Conservation (phyloP, 2,113 vertebrate genomes). For the Barnardius zonarius region DNA sequence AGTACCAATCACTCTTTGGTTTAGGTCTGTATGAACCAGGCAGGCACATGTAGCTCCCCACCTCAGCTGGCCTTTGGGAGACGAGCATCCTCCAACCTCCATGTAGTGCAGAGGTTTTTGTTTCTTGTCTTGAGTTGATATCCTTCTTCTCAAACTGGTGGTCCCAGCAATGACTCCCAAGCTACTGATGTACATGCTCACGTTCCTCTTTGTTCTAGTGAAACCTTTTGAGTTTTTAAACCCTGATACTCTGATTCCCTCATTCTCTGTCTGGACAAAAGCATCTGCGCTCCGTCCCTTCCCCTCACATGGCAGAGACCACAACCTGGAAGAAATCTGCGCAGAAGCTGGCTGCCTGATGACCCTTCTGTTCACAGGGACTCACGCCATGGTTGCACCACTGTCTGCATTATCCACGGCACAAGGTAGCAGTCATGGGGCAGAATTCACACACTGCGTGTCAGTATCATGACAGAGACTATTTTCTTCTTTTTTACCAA, state of each 20-base stretch:
- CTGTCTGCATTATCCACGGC: neutral
- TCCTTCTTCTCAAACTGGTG: neutral
- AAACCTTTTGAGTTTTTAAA: neutral
- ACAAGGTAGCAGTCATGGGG: neutral
- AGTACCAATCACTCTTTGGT: neutral
- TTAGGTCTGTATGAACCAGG: neutral
- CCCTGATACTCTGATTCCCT: neutral
- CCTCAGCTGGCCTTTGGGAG: neutral
- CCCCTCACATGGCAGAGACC: neutral
- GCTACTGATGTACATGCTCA: neutral
- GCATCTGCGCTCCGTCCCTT: neutral
- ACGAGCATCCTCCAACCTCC: neutral
- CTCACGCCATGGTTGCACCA: neutral
- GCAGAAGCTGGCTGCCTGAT: neutral
- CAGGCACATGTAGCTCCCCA: neutral
- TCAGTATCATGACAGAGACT: neutral
- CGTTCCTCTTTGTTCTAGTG: neutral
- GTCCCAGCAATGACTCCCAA: neutral
- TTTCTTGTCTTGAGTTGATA: neutral
- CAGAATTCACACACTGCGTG: neutral
- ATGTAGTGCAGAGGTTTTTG: neutral
- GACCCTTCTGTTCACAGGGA: rapidly evolving
- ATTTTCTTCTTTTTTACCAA: neutral
- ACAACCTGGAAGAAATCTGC: neutral
- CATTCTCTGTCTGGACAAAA: neutral